These are phyloP conservation scores for Acanthopleura granulata DNA, from an alignment of 2,888 invertebrate species.

Conservation along the genomic window DNA sequence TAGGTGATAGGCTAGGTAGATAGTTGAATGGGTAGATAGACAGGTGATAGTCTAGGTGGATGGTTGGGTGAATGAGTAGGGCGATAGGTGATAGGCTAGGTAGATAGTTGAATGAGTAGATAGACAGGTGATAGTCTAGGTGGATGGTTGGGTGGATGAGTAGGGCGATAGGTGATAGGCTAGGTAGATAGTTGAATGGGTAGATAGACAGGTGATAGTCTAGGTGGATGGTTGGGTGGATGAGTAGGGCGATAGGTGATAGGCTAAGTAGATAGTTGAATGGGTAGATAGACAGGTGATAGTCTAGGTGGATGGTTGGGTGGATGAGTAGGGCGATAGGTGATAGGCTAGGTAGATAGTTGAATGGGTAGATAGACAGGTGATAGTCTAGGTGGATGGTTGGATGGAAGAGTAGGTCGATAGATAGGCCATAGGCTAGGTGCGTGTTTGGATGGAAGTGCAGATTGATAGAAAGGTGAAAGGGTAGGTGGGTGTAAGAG, in stretches of 20 bases:
- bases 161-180: not conserved
- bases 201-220: not conserved
- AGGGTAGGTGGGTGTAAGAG: not conserved
- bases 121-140: not conserved
- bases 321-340: not conserved
- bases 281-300: not conserved
- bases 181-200: not conserved
- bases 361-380: not conserved
- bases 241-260: not conserved
- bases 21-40: not conserved
- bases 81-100: not conserved
- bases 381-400: not conserved
- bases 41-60: not conserved
- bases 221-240: not conserved
- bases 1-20: not conserved
- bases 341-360: not conserved
- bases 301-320: not conserved
- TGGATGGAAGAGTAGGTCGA: not conserved
- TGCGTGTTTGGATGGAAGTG: not conserved
- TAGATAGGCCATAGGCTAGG: not conserved
- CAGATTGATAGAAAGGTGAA: not conserved
- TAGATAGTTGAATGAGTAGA: not conserved
- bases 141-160: not conserved
- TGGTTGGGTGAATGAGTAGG: not conserved
- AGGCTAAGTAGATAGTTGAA: not conserved